Conservation (phyloP, 2,113 vertebrate genomes). For the Pteropus alecto region DNA sequence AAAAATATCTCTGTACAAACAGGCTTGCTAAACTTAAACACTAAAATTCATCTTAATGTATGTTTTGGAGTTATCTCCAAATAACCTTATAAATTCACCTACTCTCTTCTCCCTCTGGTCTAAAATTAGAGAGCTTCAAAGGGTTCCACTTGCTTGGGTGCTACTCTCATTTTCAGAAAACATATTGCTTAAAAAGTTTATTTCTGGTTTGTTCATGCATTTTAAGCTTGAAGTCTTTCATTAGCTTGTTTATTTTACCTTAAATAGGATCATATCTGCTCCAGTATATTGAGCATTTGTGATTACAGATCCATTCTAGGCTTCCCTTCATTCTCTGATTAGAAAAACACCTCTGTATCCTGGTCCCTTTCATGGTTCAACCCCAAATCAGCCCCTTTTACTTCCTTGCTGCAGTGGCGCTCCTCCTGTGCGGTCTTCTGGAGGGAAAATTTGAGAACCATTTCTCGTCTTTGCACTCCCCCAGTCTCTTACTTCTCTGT, state of each 20-base stretch:
- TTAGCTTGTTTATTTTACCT: background rate
- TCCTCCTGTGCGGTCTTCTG: background rate
- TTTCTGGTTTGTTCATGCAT: background rate
- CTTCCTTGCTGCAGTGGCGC: rapidly evolving
- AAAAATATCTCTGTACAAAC: background rate
- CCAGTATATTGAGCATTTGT: background rate
- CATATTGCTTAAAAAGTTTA: background rate
- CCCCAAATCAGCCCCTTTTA: background rate
- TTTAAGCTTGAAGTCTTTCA: background rate
- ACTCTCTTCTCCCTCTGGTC: background rate
- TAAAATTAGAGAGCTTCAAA: background rate
- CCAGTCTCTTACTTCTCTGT: background rate
- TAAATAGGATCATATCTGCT: background rate
- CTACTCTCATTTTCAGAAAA: background rate
- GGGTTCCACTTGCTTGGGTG: background rate
- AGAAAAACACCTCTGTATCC: background rate
- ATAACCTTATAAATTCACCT: background rate
- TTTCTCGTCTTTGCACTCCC: background rate
- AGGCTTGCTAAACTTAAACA: background rate
- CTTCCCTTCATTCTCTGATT: background rate
- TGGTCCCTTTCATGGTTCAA: background rate
- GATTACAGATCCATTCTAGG: background rate
- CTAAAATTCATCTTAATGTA: background rate
- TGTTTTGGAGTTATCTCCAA: background rate
- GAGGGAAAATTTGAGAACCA: background rate